Base-by-base conservation (phyloP, 2,888 invertebrate genomes). In the Hartigia nigra region DNA sequence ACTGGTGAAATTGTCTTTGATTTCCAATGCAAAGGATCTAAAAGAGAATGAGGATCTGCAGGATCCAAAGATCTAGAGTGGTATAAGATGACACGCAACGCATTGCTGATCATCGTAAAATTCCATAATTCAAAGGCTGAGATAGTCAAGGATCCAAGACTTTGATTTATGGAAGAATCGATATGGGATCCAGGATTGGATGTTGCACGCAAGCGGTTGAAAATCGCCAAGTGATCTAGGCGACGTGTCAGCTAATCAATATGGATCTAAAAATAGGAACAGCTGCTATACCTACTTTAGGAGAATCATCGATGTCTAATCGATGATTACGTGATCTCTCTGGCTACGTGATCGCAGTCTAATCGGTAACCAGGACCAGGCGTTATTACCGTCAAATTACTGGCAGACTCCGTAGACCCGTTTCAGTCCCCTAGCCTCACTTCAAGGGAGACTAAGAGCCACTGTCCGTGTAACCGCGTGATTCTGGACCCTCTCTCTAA, bases 311-410 rank as follows among this genome's bases (percentile, higher is more conserved):
- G 69, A 76, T 79, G 78, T 79, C 78, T 74, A 79, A 79, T 79
- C 78, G 32, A n/a, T n/a, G n/a, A n/a, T n/a, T n/a, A n/a, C n/a
- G n/a, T n/a, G n/a, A n/a, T 79, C 78, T 79, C 78, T 34, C 12
- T 23, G 32, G 72, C 72, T 72, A 31, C 32, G 72, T 31, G 32
- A 72, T 72, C 31, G 72, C 31, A 34, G 23, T 31, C 32, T 76
- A 79, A 79, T 76, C 78, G 76, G 74, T 74, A 55, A 79, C 76
- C 78, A 79, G 78, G 78, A 74, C 76, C 78, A 75, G 78, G 74
- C 76, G 74, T 79, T 79, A 79, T 79, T 72, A 72, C 78, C 78
- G 74, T 79, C 78, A 79, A 79, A 79, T 79, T 79, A 76, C 78
- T 69, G 76, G 76, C 78, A 79, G 74, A 79, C 78, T 75, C 70